These are phyloP conservation scores for Drosophila pseudotalamancana DNA, from an alignment of 2,888 invertebrate species.

Conservation along the genomic window DNA sequence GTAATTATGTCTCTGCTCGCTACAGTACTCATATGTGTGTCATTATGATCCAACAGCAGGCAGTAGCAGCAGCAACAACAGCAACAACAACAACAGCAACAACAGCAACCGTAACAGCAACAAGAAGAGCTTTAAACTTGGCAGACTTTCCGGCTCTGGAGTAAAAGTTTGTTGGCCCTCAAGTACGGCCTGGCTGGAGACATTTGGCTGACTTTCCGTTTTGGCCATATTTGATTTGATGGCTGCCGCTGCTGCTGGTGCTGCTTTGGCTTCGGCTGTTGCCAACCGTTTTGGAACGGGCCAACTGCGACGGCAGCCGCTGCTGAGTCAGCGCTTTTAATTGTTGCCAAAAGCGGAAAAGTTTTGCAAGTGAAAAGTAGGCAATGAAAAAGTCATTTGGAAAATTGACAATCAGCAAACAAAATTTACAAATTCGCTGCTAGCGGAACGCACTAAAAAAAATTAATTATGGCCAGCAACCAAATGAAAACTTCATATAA, in stretches of 20 bases:
- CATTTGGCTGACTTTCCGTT: slow-evolving; percentile 51
- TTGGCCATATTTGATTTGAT: slow-evolving; percentile 64
- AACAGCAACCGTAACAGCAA: slow-evolving; percentile 8
- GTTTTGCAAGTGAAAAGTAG: slow-evolving; percentile 64
- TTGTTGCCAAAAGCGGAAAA: slow-evolving; percentile 70
- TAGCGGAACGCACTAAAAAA: slow-evolving; percentile 1
- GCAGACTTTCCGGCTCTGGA: slow-evolving; percentile 55
- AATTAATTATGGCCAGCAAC: not conserved
- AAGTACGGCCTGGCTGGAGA: slow-evolving; percentile 36
- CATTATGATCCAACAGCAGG: slow-evolving; percentile 49
- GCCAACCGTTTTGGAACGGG: slow-evolving; percentile 47
- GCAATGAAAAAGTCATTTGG: slow-evolving; percentile 51
- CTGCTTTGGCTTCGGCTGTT: slow-evolving; percentile 26
- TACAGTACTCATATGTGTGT: slow-evolving; percentile 48
- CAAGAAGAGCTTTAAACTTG: slow-evolving; percentile 22
- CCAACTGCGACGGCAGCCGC: slow-evolving; percentile 50
- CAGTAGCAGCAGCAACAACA: slow-evolving; percentile 6
- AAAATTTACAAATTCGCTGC: slow-evolving; percentile 26
- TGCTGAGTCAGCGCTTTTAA: slow-evolving; percentile 73
- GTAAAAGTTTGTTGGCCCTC: slow-evolving; percentile 71
- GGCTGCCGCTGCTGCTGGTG: slow-evolving; percentile 11
- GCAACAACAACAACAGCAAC: not conserved
- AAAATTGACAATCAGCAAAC: slow-evolving; percentile 49
- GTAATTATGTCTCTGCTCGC: slow-evolving; percentile 50
- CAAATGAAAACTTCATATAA: no score